Conservation (phyloP, 1,140 invertebrate genomes). For the Leptoteleia sp. region DNA sequence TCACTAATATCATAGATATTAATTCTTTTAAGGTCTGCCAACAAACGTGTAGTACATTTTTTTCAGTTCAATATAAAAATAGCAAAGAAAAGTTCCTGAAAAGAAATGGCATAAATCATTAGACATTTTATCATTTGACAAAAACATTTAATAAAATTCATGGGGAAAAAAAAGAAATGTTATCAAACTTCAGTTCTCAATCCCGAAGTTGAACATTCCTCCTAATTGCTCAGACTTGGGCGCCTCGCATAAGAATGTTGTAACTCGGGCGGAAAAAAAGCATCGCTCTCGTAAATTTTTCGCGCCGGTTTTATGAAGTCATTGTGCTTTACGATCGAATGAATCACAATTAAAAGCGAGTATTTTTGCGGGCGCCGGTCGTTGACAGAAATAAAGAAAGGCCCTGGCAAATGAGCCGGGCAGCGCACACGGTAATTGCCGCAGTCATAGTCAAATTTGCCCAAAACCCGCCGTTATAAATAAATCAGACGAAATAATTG, state of each 20-base stretch:
- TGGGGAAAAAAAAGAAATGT: no score
- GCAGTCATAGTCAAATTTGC: slow-evolving; percentile 41
- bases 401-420: slow-evolving; percentile 33
- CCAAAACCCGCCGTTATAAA: slow-evolving; percentile 24
- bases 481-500: slow-evolving; percentile 31
- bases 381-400: slow-evolving; percentile 61
- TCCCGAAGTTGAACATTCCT: slow-evolving; percentile 1
- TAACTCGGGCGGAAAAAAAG: slow-evolving; percentile 32
- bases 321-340: slow-evolving; percentile 55
- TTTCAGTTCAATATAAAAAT: no score
- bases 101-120: no score
- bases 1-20: no score
- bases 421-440: slow-evolving; percentile 40
- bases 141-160: no score
- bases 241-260: slow-evolving; percentile 23
- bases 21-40: no score
- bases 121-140: no score
- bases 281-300: slow-evolving; percentile 28
- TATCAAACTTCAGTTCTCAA: background rate
- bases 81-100: no score
- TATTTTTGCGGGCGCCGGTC: slow-evolving; percentile 42
- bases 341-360: slow-evolving; percentile 55
- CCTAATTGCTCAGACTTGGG: slow-evolving; percentile 9
- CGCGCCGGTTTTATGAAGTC: slow-evolving; percentile 39
- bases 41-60: no score